These are phyloP conservation scores for Oryzaephilus surinamensis DNA, from an alignment of 1,140 invertebrate genomes.

Conservation along the genomic window DNA sequence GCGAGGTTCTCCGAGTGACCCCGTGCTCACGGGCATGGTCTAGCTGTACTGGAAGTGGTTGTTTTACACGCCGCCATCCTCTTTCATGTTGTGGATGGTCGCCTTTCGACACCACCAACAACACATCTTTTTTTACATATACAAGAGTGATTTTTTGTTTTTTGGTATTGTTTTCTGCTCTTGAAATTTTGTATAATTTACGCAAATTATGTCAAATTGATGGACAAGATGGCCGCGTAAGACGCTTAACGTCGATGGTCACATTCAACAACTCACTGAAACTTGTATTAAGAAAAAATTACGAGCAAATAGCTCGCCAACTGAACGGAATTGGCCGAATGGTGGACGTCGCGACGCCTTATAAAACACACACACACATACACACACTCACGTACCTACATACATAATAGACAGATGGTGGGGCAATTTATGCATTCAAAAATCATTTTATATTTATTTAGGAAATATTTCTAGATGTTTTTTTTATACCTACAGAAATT, in stretches of 20 bases:
- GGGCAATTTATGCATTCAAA: too few relatives aligned
- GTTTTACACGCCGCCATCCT: constrained; percentile 14
- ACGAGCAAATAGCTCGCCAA: constrained; percentile 11
- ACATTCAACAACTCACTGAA: constrained; percentile 16
- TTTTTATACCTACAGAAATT: too few relatives aligned
- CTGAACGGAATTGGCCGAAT: constrained; percentile 1
- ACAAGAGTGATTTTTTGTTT: constrained; percentile 7
- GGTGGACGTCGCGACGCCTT: constrained; percentile 1
- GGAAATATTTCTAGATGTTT: too few relatives aligned
- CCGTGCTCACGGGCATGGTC: constrained; percentile 37
- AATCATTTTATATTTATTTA: too few relatives aligned
- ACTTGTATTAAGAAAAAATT: too few relatives aligned
- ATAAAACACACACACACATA: too few relatives aligned
- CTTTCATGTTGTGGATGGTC: constrained; percentile 6
- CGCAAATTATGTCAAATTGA: too few relatives aligned
- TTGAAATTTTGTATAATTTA: too few relatives aligned
- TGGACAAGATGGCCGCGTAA: constrained; percentile 9
- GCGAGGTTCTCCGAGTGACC: constrained; percentile 33
- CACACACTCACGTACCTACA: too few relatives aligned
- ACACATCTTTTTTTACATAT: constrained; percentile 7
- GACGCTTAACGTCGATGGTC: constrained; percentile 11
- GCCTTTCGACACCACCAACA: constrained; percentile 3
- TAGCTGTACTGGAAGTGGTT: constrained; percentile 7
- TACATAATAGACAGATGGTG: too few relatives aligned
- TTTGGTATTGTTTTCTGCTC: constrained; percentile 7